Evolutionary conservation across 2,113 vertebrate species (phyloP), one percentile per base, ranked within the genome.

Genomic region (Cisticola juncidis): DNA sequence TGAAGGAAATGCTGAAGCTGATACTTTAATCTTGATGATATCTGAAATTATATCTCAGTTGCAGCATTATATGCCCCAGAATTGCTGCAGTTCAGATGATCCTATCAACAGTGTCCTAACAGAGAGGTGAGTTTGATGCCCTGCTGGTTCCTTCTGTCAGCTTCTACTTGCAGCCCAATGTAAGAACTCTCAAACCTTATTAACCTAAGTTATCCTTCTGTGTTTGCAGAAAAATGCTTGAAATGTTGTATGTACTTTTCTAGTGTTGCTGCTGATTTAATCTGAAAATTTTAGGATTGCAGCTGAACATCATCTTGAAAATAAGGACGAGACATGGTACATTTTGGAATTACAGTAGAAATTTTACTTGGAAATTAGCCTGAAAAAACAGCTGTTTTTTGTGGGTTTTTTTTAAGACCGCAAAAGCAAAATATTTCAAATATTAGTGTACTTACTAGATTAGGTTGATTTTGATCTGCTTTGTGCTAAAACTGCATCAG

Each of bases 101-200:
- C 18, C 29, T 33, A 8, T 81, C 5, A 68, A 31, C 8, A 50
- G 21, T 19, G 42, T 95, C 47, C 76, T 96, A 26, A 57, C 90
- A 11, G 97, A 96, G 71, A 87, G 48, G 98, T 98, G 79, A 95
- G 97, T 97, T 62, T 68, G 11, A 56, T 26, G 7, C n/a, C n/a
- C 28, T 84, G 4, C 6, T 1, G 2, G 16, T 65, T 57, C n/a
- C 29, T 1, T 0, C 42, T 78, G 21, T 78, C 60, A 77, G 33
- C 44, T 66, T 85, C 44, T 89, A 14, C 26, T 3, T 57, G 51
- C 19, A 79, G 24, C 25, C 31, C 73, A 51, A 2, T 26, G 7
- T 21, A 42, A 47, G 28, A 58, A 18, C 11, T 83, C 28, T 70
- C 29, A 80, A 70, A 66, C 38, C 38, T 38, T 38, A 38, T 38